Evolutionary conservation across 2,113 vertebrate species (phyloP).

Genomic region (Podarcis cretensis): DNA sequence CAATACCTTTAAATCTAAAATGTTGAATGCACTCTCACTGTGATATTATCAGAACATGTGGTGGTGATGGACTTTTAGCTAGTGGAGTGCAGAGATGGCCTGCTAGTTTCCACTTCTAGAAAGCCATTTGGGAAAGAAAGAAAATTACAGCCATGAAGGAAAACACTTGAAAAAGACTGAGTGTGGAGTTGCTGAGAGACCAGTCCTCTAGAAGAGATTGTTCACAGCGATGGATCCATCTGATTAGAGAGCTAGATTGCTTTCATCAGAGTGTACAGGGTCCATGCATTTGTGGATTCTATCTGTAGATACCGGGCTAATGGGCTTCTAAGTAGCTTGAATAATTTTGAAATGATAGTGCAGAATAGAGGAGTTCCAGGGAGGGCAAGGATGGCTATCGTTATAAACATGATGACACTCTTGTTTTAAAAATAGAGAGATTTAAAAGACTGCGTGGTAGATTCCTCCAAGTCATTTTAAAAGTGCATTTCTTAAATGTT

Average conservation of each 20-base stretch:
- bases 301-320: not conserved
- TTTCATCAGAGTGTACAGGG: not conserved
- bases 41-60: not conserved
- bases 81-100: not conserved
- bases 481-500: slow-evolving; percentile 6
- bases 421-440: not conserved
- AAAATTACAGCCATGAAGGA: not conserved
- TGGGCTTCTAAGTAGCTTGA: not conserved
- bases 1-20: not conserved
- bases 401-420: not conserved
- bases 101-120: not conserved
- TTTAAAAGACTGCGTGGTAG: not conserved
- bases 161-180: not conserved
- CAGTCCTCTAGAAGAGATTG: not conserved
- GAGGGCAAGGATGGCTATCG: not conserved
- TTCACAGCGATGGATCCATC: not conserved
- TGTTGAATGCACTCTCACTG: not conserved
- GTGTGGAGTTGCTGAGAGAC: not conserved
- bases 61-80: not conserved
- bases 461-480: not conserved
- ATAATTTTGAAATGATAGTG: not conserved
- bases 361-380: not conserved
- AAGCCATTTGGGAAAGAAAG: not conserved
- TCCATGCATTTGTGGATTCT: not conserved
- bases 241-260: slow-evolving; percentile 1